Base-by-base conservation (phyloP, 2,113 vertebrate genomes). In the Emydura subglobosa region DNA sequence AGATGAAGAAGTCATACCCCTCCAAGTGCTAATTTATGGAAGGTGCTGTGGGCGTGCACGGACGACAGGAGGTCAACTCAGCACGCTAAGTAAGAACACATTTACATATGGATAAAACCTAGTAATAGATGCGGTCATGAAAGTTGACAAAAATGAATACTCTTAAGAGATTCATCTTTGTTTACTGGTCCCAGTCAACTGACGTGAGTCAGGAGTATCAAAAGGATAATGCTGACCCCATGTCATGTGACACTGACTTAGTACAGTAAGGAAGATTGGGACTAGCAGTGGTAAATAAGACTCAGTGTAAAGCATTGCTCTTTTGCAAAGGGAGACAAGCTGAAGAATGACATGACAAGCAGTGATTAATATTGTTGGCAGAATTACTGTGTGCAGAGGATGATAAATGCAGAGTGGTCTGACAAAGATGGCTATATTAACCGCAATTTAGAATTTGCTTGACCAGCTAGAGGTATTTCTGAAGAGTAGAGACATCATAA, bases 271-370 rank as follows among this genome's bases (percentile, higher is more conserved):
- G 61, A 16, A 4, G 27, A 5, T 1, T 79, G 79, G 6, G 22
- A 78, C 31, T 59, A 49, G 53, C 7, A 0, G 0, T n/a, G 61
- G 29, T 5, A 51, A 72, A 72, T 21, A n/a, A 27, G 31, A 34
- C 31, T 16, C 16, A 74, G 8, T 5, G 1, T 2, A n/a, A 68
- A 44, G 72, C n/a, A 10, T n/a, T 7, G 39, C 22, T 24, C 24
- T 47, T 10, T 11, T 29, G 9, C 83, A 81, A 12, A 74, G 42
- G 92, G 85, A 31, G 16, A 21, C 27, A 85, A 53, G 5, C 17
- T 81, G 47, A 93, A 57, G 29, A 83, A 76, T 2, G 9, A 42
- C n/a, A 42, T 22, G 31, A 21, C 47, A 29, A 49, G 65, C 49
- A 49, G 84, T 53, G 34, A 89, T 82, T 57, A 76, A 44, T 42